phyloP scores from a whole-genome alignment of 2,888 invertebrate genomes.

The Acleris emargana region DNA sequence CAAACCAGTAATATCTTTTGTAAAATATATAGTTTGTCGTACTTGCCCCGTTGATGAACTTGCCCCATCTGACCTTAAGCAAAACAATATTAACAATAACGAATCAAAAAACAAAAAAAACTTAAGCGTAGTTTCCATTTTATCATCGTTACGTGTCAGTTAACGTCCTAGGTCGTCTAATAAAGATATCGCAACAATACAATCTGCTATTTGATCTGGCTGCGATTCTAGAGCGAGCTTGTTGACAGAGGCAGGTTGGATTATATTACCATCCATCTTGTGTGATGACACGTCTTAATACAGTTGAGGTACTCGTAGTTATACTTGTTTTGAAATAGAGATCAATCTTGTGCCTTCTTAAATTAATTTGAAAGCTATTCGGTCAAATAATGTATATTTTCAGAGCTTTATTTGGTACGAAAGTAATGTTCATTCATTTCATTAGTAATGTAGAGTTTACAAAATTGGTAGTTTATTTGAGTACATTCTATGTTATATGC shows the following conservation, averaged over 20 bases:
- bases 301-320: not conserved
- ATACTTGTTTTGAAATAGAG: not conserved
- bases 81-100: too few relatives aligned
- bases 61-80: too few relatives aligned
- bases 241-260: constrained; percentile 2
- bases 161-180: constrained; percentile 18
- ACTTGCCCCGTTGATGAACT: too few relatives aligned
- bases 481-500: too few relatives aligned
- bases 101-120: too few relatives aligned
- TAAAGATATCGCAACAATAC: constrained; percentile 33
- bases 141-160: constrained; percentile 11
- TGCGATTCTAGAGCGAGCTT: not conserved
- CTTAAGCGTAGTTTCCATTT: not conserved
- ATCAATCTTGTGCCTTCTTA: not conserved
- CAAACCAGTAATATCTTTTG: too few relatives aligned
- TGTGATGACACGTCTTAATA: not conserved
- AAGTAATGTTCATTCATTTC: too few relatives aligned
- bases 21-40: too few relatives aligned
- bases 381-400: too few relatives aligned
- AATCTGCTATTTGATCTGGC: constrained; percentile 25
- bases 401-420: too few relatives aligned
- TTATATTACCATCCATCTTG: not conserved
- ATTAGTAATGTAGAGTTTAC: too few relatives aligned
- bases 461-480: too few relatives aligned
- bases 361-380: not conserved